Percentiles rank a stretch among this genome's conserved stretches.
Evolutionary conservation across 2,797 vertebrate species (phyloP).

Genomic region (Botia kubotai): DNA sequence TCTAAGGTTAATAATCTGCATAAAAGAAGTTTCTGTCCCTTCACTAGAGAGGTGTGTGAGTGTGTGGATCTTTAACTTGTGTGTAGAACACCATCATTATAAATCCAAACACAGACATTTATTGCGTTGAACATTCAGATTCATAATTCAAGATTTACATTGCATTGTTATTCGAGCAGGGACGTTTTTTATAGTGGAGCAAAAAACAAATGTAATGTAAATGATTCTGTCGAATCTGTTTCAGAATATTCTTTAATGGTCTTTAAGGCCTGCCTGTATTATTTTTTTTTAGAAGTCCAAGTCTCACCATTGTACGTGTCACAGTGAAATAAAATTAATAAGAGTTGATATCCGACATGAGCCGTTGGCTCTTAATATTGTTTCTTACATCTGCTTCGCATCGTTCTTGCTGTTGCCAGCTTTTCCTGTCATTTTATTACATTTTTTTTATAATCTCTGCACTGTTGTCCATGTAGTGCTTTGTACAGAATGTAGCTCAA

Average conservation of each 20-base stretch:
- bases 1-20: not conserved
- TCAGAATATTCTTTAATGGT: too few species aligned
- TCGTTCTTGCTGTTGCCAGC: not conserved
- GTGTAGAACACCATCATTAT: not conserved
- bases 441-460: not conserved
- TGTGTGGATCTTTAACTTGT: not conserved
- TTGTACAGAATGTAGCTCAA: slow-evolving; percentile 46
- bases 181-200: too few species aligned
- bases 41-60: not conserved
- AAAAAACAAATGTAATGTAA: not conserved
- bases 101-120: not conserved
- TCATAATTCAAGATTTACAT: not conserved
- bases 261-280: too few species aligned
- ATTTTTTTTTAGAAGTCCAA: too few species aligned
- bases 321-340: not conserved
- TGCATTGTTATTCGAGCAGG: not conserved
- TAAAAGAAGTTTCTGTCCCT: not conserved
- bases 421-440: not conserved
- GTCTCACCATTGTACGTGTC: not conserved
- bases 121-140: not conserved
- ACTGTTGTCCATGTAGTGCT: slow-evolving; percentile 39
- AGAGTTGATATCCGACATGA: not conserved
- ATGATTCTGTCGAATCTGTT: too few species aligned
- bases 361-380: not conserved
- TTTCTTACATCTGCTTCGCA: not conserved